Evolutionary conservation across 2,113 vertebrate species (phyloP).

Genomic region (Xyliphius kryptos): DNA sequence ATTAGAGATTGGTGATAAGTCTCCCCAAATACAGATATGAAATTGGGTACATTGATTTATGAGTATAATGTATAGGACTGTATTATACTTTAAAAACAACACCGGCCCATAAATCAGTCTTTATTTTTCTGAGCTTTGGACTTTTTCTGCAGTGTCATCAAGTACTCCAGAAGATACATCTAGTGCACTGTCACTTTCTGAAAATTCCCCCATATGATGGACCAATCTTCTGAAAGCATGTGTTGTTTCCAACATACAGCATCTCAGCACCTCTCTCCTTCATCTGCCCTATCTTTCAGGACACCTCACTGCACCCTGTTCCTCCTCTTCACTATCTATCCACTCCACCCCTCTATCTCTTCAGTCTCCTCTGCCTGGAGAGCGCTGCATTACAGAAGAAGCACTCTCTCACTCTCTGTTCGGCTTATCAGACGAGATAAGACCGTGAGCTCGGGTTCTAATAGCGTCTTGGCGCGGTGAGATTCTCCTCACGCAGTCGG

Average conservation of each 20-base stretch:
- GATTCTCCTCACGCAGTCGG: slow-evolving; percentile 42
- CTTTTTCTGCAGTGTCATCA: slow-evolving; percentile 16
- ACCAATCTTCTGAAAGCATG: background rate
- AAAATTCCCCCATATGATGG: background rate
- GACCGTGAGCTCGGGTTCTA: slow-evolving; percentile 38
- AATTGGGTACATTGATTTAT: slow-evolving; percentile 45
- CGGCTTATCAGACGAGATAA: slow-evolving; percentile 49
- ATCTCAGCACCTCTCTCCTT: slow-evolving; percentile 11
- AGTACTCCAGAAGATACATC: background rate
- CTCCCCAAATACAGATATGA: slow-evolving; percentile 35
- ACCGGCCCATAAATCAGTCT: too few relatives aligned
- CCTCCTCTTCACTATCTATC: slow-evolving; percentile 18
- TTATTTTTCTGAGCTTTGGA: too few relatives aligned
- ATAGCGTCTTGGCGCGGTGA: slow-evolving; percentile 37
- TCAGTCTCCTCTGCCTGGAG: slow-evolving; percentile 15
- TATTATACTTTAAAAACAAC: slow-evolving; percentile 31
- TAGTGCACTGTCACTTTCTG: background rate
- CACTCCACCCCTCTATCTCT: background rate
- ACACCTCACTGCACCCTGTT: too few relatives aligned
- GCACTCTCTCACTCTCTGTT: slow-evolving; percentile 38
- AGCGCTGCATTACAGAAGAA: slow-evolving; percentile 33
- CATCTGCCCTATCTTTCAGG: slow-evolving; percentile 20
- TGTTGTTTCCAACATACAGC: too few relatives aligned
- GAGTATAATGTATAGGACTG: slow-evolving; percentile 21
- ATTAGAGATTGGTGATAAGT: slow-evolving; percentile 37